These are phyloP conservation scores for Orchestes rusci DNA, from an alignment of 2,888 invertebrate genomes.

Conservation along the genomic window DNA sequence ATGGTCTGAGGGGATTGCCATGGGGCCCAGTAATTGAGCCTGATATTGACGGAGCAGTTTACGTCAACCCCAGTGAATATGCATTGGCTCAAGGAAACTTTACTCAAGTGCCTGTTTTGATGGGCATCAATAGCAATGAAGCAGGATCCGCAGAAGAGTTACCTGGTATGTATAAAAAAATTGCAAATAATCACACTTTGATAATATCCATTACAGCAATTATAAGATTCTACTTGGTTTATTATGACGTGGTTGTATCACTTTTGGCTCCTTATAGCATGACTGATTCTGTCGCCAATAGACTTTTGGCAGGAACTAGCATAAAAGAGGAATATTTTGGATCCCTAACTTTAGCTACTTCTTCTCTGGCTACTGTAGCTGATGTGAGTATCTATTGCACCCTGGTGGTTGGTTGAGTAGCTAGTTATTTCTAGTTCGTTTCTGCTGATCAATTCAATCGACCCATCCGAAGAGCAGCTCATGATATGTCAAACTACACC, in stretches of 20 bases:
- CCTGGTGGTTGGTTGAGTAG: too few relatives aligned
- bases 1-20: constrained; percentile 24
- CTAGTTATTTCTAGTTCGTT: constrained; percentile 7
- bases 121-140: constrained; percentile 36
- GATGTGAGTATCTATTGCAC: too few relatives aligned
- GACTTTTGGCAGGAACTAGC: neutral
- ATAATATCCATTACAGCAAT: too few relatives aligned
- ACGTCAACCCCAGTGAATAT: constrained; percentile 22
- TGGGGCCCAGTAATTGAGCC: constrained; percentile 27
- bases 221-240: neutral
- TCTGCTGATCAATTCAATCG: constrained; percentile 8
- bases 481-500: constrained; percentile 6
- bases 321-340: neutral
- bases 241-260: neutral
- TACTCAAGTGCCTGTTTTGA: constrained; percentile 43
- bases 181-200: too few relatives aligned
- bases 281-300: neutral
- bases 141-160: neutral
- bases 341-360: neutral
- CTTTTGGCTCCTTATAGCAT: constrained; percentile 4
- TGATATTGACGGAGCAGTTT: constrained; percentile 22
- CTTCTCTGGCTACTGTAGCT: too few relatives aligned
- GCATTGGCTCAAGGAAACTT: constrained; percentile 23
- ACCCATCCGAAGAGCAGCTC: constrained; percentile 8
- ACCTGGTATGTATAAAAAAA: too few relatives aligned